These are phyloP conservation scores for Sebastes vulpes DNA, from an alignment of 2,797 vertebrate species.

Conservation along the genomic window DNA sequence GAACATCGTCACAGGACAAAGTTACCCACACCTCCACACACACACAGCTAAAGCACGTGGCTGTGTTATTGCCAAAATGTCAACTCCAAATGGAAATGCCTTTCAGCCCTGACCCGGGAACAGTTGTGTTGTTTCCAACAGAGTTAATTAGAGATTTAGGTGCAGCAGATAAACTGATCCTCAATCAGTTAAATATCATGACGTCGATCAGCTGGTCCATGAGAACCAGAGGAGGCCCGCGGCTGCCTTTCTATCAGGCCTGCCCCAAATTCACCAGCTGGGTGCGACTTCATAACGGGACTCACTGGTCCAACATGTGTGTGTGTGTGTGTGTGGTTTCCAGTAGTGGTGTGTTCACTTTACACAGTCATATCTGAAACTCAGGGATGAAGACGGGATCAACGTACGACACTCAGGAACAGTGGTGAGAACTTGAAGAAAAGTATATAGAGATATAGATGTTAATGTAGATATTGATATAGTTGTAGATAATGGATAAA, in stretches of 20 bases:
- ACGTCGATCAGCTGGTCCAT: constrained; percentile 45
- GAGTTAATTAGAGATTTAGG: not conserved
- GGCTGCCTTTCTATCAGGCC: constrained; percentile 74
- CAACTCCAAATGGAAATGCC: not conserved
- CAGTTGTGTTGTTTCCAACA: not conserved
- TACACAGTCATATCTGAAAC: constrained; percentile 50
- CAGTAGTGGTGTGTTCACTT: constrained; percentile 23
- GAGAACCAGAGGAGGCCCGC: constrained; percentile 41
- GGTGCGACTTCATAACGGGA: constrained; percentile 80
- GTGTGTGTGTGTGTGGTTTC: not conserved
- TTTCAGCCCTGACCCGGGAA: constrained; percentile 1
- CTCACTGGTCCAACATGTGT: constrained; percentile 34
- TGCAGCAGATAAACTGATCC: constrained; percentile 18
- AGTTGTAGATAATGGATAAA: not conserved
- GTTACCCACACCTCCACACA: not conserved
- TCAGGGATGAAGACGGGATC: constrained; percentile 62
- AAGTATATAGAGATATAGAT: not conserved
- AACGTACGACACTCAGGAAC: constrained; percentile 29
- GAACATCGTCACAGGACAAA: constrained; percentile 7
- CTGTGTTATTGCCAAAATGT: constrained; percentile 19
- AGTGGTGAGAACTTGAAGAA: constrained; percentile 36
- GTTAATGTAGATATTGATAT: not conserved
- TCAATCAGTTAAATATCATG: constrained; percentile 7
- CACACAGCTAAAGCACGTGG: not conserved
- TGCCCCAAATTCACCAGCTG: constrained; percentile 82